Base-by-base conservation (phyloP, 2,113 vertebrate genomes). In the Phaethornis superciliosus region DNA sequence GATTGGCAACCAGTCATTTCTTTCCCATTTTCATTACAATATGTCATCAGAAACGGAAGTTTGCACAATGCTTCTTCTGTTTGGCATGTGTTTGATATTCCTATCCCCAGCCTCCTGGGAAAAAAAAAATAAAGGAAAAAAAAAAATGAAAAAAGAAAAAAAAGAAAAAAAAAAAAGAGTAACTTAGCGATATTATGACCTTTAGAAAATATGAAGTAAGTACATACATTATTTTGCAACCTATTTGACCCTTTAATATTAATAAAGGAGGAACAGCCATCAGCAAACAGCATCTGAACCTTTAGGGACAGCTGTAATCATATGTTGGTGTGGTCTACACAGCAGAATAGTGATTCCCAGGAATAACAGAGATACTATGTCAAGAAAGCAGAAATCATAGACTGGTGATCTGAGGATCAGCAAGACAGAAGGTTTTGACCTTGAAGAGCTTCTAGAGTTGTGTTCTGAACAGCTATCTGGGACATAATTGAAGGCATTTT, bases 401-500 rank as follows among this genome's bases (percentile, higher is more conserved):
- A 96, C 77, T 55, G 81, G 93, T 95, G 93, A 97, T 97, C 95
- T 93, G 85, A 94, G 78, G 81, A 95, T 97, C 94, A 93, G 93
- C 76, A 89, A 96, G 89, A 95, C 96, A 82, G 51, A 95, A 96
- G 90, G 80, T 21, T 58, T 89, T 97, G 97, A 98, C 97, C 97
- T 98, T 98, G 97, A 96, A 78, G 83, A 94, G 85, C 67, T 96
- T 97, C 97, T 96, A 97, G 77, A 90, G 94, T 88, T 88, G 91
- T 16, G 4, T 96, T 95, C 65, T 49, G 76, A 96, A 96, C 79
- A 97, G 88, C 91, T 96, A 90, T 93, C 89, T 85, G 51, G 85
- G 78, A 96, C 87, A 94, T 92, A 98, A 98, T 98, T 97, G 98
- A 97, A 98, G 95, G 84, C 95, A 96, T 97, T 98, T 98, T 97